Evolutionary conservation across 2,888 invertebrate species (phyloP).

Genomic region (Lysandra bellargus): DNA sequence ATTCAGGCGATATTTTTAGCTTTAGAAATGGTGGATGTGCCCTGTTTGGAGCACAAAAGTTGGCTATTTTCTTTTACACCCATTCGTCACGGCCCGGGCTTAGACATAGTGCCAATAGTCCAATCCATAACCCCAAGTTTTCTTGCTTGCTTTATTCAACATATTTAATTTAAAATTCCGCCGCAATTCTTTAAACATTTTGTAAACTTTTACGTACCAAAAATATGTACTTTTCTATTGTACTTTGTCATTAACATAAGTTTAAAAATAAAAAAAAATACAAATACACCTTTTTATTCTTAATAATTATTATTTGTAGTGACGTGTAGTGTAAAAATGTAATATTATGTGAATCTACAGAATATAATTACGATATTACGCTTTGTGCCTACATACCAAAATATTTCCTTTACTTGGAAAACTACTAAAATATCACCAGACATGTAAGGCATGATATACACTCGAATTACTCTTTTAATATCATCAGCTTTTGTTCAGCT

Average conservation of each 20-base stretch:
- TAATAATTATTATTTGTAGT: too few species aligned
- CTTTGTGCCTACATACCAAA: neutral
- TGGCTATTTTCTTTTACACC: neutral
- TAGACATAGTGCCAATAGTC: neutral
- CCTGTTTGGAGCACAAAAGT: neutral
- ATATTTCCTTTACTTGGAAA: neutral
- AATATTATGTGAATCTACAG: too few species aligned
- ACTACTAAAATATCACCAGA: neutral
- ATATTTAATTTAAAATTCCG: neutral
- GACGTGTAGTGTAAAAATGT: too few species aligned
- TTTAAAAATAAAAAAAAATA: too few species aligned
- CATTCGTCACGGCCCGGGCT: neutral
- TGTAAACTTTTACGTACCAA: neutral
- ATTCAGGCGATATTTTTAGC: neutral
- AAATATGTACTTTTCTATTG: neutral
- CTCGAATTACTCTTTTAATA: too few species aligned
- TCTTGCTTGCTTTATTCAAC: neutral
- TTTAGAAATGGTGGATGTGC: neutral
- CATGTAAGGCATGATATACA: neutral
- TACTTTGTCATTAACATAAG: neutral
- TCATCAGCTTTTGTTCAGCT: too few species aligned
- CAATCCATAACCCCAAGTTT: neutral
- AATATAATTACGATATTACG: too few species aligned
- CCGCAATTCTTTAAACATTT: neutral
- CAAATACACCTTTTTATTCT: too few species aligned